Percentiles rank a stretch among this genome's conserved stretches.
These are phyloP conservation scores for Rhinopomastus cyanomelas DNA, from an alignment of 2,113 vertebrate species.

Conservation along the genomic window DNA sequence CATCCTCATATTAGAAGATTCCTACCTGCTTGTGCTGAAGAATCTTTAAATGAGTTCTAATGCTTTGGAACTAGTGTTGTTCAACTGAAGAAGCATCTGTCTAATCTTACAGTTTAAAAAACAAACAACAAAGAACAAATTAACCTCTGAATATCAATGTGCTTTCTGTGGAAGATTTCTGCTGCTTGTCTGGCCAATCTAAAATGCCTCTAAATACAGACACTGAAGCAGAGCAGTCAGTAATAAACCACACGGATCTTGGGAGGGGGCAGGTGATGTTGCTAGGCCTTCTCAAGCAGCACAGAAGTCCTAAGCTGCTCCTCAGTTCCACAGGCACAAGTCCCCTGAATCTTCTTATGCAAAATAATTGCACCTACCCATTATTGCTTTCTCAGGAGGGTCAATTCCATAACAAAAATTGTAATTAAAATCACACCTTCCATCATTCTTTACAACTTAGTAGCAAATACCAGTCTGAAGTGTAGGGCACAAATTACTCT, in stretches of 20 bases:
- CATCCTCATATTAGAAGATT: neutral
- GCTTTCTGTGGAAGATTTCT: neutral
- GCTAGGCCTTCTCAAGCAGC: neutral
- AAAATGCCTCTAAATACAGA: neutral
- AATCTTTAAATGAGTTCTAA: neutral
- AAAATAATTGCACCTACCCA: neutral
- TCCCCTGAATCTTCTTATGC: neutral
- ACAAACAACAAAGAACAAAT: neutral
- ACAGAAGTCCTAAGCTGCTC: neutral
- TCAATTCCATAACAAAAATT: neutral
- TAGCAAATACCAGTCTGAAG: neutral
- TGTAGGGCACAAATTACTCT: neutral
- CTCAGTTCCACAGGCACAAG: neutral
- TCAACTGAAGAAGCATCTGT: neutral
- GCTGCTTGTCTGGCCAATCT: neutral
- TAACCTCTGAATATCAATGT: neutral
- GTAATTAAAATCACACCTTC: neutral
- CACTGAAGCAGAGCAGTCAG: neutral
- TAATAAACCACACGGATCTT: neutral
- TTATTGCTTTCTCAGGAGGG: neutral
- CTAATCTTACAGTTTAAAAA: neutral
- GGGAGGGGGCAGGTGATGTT: neutral
- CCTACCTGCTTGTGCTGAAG: neutral
- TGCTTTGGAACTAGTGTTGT: neutral
- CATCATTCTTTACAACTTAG: neutral